Percentiles rank a stretch among this genome's conserved stretches.
These are phyloP conservation scores for Xanthia togata DNA, from an alignment of 2,888 invertebrate species.

Conservation along the genomic window DNA sequence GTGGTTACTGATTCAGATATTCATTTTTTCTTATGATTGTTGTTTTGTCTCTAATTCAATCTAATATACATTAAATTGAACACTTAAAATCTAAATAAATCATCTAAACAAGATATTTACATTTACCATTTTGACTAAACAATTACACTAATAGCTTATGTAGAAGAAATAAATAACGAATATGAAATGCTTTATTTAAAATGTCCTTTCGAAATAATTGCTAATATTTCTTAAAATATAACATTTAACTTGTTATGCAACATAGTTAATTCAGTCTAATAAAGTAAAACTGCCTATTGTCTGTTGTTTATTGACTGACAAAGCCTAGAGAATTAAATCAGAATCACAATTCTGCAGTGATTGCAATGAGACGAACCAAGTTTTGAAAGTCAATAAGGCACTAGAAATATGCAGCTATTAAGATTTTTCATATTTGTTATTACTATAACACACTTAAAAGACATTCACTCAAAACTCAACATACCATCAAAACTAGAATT, in stretches of 20 bases:
- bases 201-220: constrained; percentile 84
- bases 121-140: constrained; percentile 88
- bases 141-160: constrained; percentile 88
- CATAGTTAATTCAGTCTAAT: constrained; percentile 87
- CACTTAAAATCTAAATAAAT: constrained; percentile 89
- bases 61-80: constrained; percentile 88
- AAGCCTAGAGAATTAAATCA: constrained; percentile 67
- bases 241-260: constrained; percentile 83
- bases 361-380: constrained; percentile 66
- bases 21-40: constrained; percentile 72
- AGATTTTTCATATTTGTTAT: constrained; percentile 86
- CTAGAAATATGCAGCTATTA: constrained; percentile 83
- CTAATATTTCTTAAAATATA: constrained; percentile 85
- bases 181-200: constrained; percentile 89
- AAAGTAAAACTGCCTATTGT: constrained; percentile 80
- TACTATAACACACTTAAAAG: constrained; percentile 76
- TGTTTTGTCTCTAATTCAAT: constrained; percentile 85
- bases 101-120: constrained; percentile 89
- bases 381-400: constrained; percentile 87
- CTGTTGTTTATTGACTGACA: constrained; percentile 82
- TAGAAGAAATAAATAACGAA: constrained; percentile 90
- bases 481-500: constrained; percentile 70
- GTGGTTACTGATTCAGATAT: constrained; percentile 77
- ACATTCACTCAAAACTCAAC: constrained; percentile 77
- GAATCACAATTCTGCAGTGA: constrained; percentile 20